A percentile compares a stretch with the other conserved stretches of the same genome.
Evolutionary conservation across 2,113 vertebrate species (phyloP).

Genomic region (Rhadina sibilatrix): DNA sequence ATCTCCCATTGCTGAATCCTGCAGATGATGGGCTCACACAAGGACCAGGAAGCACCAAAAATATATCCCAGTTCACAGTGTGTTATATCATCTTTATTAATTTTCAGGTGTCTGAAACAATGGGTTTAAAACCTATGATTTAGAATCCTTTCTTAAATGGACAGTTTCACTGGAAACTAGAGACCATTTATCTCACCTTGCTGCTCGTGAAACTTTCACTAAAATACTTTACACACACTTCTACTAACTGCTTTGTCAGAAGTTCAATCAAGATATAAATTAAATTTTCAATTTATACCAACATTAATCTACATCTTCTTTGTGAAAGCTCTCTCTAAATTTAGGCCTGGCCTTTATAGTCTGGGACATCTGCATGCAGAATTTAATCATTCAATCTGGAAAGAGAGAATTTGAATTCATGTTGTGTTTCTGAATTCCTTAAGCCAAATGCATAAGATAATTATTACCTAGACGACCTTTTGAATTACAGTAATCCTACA

Average conservation of each 20-base stretch:
- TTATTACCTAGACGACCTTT: background rate
- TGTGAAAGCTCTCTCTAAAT: background rate
- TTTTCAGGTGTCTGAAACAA: background rate
- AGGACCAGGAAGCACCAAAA: background rate
- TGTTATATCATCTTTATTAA: background rate
- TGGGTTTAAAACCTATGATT: background rate
- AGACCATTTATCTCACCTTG: background rate
- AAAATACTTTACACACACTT: background rate
- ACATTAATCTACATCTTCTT: background rate
- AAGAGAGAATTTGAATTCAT: background rate
- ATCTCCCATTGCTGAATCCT: background rate
- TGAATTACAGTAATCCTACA: constrained; percentile 41
- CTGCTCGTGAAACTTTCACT: background rate
- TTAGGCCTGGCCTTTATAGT: background rate
- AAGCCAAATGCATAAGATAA: background rate
- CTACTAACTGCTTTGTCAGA: background rate
- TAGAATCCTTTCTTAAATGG: background rate
- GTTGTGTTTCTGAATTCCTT: background rate
- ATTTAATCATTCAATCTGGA: background rate
- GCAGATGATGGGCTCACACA: background rate
- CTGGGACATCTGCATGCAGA: background rate
- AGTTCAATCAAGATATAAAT: background rate
- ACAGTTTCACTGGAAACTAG: background rate
- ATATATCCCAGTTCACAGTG: background rate
- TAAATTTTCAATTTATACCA: background rate